These are phyloP conservation scores for Euglossa dilemma DNA, from an alignment of 1,140 invertebrate genomes.

Conservation along the genomic window DNA sequence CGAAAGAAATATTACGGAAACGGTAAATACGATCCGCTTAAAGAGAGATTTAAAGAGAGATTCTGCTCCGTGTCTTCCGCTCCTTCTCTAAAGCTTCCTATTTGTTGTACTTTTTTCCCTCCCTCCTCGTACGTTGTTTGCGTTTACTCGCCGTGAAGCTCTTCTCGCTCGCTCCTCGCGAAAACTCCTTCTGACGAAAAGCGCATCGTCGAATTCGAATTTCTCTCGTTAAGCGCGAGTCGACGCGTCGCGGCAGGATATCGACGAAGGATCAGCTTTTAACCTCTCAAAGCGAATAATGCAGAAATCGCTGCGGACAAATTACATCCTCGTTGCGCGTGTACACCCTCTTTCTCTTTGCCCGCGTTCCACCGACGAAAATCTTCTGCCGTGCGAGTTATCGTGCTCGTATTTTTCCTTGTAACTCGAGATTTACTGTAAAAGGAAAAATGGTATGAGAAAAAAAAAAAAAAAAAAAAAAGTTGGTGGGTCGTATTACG, in stretches of 20 bases:
- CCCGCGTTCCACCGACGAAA: not conserved
- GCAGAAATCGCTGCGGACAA: not conserved
- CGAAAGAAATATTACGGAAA: conserved; percentile 24
- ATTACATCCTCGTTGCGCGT: not conserved
- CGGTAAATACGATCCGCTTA: conserved; percentile 35
- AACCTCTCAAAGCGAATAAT: not conserved
- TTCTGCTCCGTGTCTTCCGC: not conserved
- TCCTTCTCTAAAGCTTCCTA: not conserved
- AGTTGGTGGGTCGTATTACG: conserved; percentile 12
- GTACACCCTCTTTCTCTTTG: not conserved
- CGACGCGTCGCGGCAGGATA: too few relatives aligned
- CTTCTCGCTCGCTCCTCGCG: not conserved
- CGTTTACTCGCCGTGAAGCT: not conserved
- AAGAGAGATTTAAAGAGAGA: conserved; percentile 24
- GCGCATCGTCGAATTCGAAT: conserved; percentile 8
- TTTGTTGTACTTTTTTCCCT: not conserved
- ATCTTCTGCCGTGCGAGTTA: not conserved
- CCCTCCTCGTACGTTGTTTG: not conserved
- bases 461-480: not conserved
- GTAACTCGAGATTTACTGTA: conserved; percentile 20
- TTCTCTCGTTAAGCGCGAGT: not conserved
- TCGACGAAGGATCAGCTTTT: conserved; percentile 5
- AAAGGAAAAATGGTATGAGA: not conserved
- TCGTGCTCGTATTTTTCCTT: conserved; percentile 20
- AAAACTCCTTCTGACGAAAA: not conserved